These are phyloP conservation scores for Menura novaehollandiae DNA, from an alignment of 2,113 vertebrate species.

Conservation along the genomic window DNA sequence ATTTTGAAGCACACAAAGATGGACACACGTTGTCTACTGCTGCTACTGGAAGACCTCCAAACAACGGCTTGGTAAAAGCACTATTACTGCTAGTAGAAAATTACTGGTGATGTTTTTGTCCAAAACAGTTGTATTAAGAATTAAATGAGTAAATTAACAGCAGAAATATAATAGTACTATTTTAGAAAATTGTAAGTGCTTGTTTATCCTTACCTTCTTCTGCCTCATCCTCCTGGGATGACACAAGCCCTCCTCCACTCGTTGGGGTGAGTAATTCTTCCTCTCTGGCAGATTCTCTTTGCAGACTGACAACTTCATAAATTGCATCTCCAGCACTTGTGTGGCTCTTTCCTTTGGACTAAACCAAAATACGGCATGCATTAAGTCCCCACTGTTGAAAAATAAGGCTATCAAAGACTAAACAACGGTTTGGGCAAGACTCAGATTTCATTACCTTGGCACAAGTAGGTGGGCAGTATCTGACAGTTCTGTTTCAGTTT, in stretches of 20 bases:
- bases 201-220: slow-evolving; percentile 83
- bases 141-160: background rate
- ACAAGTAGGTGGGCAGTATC: background rate
- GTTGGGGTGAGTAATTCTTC: slow-evolving; percentile 70
- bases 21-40: background rate
- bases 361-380: background rate
- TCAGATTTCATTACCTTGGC: background rate
- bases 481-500: background rate
- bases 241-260: slow-evolving; percentile 71
- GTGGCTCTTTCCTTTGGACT: slow-evolving; percentile 80
- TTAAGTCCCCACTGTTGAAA: background rate
- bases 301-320: slow-evolving; percentile 92
- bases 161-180: background rate
- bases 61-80: background rate
- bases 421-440: background rate
- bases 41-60: background rate
- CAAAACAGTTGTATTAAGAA: background rate
- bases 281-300: slow-evolving; percentile 84
- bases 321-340: slow-evolving; percentile 82
- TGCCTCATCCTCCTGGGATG: slow-evolving; percentile 87
- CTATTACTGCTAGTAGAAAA: background rate
- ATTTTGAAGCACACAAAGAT: background rate
- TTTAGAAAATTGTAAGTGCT: background rate
- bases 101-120: background rate
- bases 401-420: background rate